A percentile compares a stretch with the other conserved stretches of the same genome.
Evolutionary conservation across 2,113 vertebrate genomes (phyloP).

Genomic region (Stercorarius parasiticus): DNA sequence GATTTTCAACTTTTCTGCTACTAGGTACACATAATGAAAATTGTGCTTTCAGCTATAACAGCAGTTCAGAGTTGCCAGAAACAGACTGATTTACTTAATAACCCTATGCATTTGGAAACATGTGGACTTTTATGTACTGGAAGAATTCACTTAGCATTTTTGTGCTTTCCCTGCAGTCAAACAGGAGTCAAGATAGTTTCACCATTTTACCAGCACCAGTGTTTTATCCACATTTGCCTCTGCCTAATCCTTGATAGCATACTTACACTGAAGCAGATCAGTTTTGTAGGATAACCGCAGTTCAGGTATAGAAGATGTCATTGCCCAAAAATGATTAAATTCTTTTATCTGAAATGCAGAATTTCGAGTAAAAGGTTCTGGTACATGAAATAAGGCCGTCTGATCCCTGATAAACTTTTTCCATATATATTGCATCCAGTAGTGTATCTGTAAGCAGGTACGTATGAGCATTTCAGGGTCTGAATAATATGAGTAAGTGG

Average conservation of each 20-base stretch:
- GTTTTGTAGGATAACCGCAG: background rate
- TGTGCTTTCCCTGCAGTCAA: background rate
- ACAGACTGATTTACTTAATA: background rate
- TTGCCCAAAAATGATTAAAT: background rate
- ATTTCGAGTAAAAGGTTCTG: background rate
- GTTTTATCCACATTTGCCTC: background rate
- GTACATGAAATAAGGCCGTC: accelerated
- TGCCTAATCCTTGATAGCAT: background rate
- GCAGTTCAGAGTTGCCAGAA: background rate
- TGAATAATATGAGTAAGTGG: background rate
- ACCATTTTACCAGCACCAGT: background rate
- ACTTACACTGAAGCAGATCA: background rate
- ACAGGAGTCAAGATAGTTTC: background rate
- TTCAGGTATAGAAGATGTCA: background rate
- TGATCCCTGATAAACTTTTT: background rate
- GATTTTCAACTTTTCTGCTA: background rate
- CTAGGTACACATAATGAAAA: background rate
- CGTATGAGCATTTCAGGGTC: background rate
- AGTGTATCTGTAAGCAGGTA: background rate
- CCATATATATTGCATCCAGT: background rate
- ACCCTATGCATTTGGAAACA: background rate
- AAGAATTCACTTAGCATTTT: background rate
- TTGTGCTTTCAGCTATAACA: background rate
- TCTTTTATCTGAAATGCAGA: background rate
- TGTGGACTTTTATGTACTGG: background rate